Evolutionary conservation across 2,888 invertebrate species (phyloP), one percentile per base, ranked within the genome.

Genomic region (Cheilosia urbana): DNA sequence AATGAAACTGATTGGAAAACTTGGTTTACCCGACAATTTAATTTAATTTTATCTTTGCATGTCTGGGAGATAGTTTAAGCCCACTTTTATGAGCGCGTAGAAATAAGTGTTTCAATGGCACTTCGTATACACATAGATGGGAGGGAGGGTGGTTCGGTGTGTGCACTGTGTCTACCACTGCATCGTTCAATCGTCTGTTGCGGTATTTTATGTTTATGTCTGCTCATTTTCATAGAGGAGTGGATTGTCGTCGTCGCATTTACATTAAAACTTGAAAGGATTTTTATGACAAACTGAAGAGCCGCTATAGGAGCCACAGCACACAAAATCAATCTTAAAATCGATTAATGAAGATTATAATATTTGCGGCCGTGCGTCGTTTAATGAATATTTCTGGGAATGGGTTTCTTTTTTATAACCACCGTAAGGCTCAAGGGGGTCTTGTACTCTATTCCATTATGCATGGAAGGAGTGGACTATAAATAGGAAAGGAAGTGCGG

Each of bases 1-100:
- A 60, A 19, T 68, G 24, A 30, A 76, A 76, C 66, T 60, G 66
- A 76, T 76, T 76, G 66, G 58, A 76, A 76, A 76, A 76, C 75
- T 76, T 66, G 34, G 58, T 68, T 68, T 42, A 30, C 57, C 13
- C 17, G 65, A 66, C 27, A 65, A 65, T 75, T 65, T 66, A 27
- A 42, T 66, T 58, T 66, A 42, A 42, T 76, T 66, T 66, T 51
- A 49, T 58, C 51, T 66, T 76, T 51, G 57, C 66, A 66, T 66
- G 66, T 58, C 65, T 75, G 47, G 40, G 27, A 57, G 15, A 9
- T 34, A 45, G 75, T 65, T 75, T 40, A 60, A 65, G 57, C 24
- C 55, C 42, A 47, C 34, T 53, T 47, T 75, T 65, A 73, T 63
- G 45, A 17, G 7, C n/a, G 30, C 37, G 11, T 4, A 13, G 13